Percentiles rank a stretch among this genome's conserved stretches.
Evolutionary conservation across 2,888 invertebrate species (phyloP).

Genomic region (Brachyptera putata): DNA sequence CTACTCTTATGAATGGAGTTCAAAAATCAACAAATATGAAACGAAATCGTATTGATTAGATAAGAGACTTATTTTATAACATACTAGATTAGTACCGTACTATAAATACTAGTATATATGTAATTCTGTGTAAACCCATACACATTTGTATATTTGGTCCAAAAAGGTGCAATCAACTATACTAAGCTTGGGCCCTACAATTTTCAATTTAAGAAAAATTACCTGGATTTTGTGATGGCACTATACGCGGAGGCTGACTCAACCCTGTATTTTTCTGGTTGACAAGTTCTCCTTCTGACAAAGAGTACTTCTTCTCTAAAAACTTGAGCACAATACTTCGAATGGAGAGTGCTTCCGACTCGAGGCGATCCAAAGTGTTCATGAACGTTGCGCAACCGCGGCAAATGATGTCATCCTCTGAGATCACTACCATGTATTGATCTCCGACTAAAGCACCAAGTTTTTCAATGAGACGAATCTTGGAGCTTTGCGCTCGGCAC

Average conservation of each 20-base stretch:
- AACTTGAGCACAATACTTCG: slow-evolving; percentile 40
- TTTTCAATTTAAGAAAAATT: too few species aligned
- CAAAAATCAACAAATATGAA: too few species aligned
- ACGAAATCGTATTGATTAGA: too few species aligned
- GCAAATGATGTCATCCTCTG: slow-evolving; percentile 45
- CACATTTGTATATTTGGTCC: too few species aligned
- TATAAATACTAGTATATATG: too few species aligned
- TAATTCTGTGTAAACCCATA: too few species aligned
- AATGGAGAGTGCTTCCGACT: slow-evolving; percentile 41
- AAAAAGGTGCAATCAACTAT: too few species aligned
- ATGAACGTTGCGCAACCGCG: slow-evolving; percentile 44
- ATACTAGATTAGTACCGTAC: too few species aligned
- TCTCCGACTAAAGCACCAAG: slow-evolving; percentile 45
- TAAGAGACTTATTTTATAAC: too few species aligned
- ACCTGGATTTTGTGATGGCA: slow-evolving; percentile 20
- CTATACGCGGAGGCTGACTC: slow-evolving; percentile 40
- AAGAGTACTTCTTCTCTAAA: slow-evolving; percentile 43
- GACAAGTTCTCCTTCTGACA: slow-evolving; percentile 43
- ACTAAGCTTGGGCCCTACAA: too few species aligned
- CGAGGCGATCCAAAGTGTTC: slow-evolving; percentile 44
- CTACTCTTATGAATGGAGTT: too few species aligned
- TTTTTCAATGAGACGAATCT: slow-evolving; percentile 43
- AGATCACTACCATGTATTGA: slow-evolving; percentile 45
- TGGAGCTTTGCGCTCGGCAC: slow-evolving; percentile 42
- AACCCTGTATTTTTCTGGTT: slow-evolving; percentile 36